These are phyloP conservation scores for Hylyphantes graminicola DNA, from an alignment of 1,140 invertebrate species.

Conservation along the genomic window DNA sequence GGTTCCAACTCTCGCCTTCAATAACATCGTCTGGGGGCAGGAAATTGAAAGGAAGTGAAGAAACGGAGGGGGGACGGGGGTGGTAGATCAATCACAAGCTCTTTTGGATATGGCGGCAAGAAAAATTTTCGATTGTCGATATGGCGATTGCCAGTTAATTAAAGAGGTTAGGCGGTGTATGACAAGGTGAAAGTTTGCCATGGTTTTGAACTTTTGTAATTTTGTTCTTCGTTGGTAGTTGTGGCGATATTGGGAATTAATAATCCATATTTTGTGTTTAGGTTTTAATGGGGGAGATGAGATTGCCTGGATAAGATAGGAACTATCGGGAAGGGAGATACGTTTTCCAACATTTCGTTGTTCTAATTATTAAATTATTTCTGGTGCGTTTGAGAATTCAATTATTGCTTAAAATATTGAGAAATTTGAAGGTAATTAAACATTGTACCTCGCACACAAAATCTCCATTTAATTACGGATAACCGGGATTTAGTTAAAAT, in stretches of 20 bases:
- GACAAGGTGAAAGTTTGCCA: slow-evolving; percentile 38
- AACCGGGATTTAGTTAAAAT: no score
- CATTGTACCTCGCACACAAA: no score
- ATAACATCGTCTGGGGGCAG: slow-evolving; percentile 11
- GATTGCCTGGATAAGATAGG: no score
- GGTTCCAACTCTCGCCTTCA: slow-evolving; percentile 8
- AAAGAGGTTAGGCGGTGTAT: slow-evolving; percentile 36
- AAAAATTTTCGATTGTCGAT: slow-evolving; percentile 53
- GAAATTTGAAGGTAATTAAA: no score
- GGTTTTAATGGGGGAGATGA: no score
- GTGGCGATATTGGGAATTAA: slow-evolving; percentile 42
- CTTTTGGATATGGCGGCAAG: slow-evolving; percentile 15
- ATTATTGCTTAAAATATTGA: no score
- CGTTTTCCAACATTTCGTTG: no score
- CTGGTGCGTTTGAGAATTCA: no score
- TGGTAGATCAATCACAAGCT: slow-evolving; percentile 38
- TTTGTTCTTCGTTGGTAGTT: slow-evolving; percentile 11
- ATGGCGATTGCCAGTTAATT: slow-evolving; percentile 41
- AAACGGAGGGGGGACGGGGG: not conserved
- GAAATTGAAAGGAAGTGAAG: slow-evolving; percentile 8
- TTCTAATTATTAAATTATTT: no score
- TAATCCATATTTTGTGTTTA: slow-evolving; percentile 35
- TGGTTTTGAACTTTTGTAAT: slow-evolving; percentile 42
- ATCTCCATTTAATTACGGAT: no score
- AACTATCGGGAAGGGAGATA: no score